Conservation (phyloP, 2,888 invertebrate species). For the Coleophora flavipennella region DNA sequence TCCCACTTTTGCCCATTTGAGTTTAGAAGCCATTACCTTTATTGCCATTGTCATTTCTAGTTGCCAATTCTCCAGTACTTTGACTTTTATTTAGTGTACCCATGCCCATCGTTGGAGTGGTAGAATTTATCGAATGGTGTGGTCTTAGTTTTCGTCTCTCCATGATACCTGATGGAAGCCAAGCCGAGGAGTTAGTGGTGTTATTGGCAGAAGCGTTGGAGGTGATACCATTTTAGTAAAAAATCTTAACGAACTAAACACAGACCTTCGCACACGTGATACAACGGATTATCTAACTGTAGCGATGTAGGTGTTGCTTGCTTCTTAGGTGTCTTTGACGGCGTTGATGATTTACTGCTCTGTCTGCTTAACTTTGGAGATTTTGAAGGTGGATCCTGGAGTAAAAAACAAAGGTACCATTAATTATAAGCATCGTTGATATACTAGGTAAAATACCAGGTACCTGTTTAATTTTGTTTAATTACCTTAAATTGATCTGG, state of each 20-base stretch:
- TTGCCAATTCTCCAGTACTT: slow-evolving; percentile 70
- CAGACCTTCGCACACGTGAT: slow-evolving; percentile 84
- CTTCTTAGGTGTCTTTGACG: slow-evolving; percentile 53
- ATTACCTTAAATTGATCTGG: slow-evolving; percentile 78
- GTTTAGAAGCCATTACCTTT: slow-evolving; percentile 25
- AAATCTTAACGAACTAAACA: not conserved
- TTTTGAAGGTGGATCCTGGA: slow-evolving; percentile 60
- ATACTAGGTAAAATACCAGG: too few relatives aligned
- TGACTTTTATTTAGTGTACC: slow-evolving; percentile 69
- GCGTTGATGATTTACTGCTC: slow-evolving; percentile 62
- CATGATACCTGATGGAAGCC: slow-evolving; percentile 54
- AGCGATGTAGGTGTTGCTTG: slow-evolving; percentile 43
- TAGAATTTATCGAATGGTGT: slow-evolving; percentile 47
- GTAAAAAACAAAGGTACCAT: too few relatives aligned
- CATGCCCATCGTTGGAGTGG: slow-evolving; percentile 27
- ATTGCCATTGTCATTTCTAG: slow-evolving; percentile 55
- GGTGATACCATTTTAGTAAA: slow-evolving; percentile 3
- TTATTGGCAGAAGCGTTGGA: slow-evolving; percentile 32
- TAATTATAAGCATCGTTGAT: too few relatives aligned
- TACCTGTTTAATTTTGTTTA: too few relatives aligned
- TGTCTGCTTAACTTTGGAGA: slow-evolving; percentile 57
- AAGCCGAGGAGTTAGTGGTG: slow-evolving; percentile 30
- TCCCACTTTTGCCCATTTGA: not conserved
- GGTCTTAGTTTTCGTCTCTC: slow-evolving; percentile 62
- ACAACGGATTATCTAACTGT: slow-evolving; percentile 80